These are phyloP conservation scores for Tetanocera ferruginea DNA, from an alignment of 2,888 invertebrate genomes.

Conservation along the genomic window DNA sequence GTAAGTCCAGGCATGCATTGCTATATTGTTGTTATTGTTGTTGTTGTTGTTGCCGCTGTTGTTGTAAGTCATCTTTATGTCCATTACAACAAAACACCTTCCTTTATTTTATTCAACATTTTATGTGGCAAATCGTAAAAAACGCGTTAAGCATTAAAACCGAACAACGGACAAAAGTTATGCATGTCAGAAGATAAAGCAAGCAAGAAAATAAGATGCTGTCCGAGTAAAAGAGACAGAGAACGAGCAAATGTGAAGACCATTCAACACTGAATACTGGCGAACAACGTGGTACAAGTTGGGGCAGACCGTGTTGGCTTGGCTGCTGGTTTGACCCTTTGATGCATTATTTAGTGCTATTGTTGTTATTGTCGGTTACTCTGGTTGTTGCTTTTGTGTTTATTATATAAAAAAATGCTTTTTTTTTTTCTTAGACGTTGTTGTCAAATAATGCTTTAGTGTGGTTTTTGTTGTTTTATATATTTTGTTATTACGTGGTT, in stretches of 20 bases:
- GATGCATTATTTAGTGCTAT: constrained; percentile 15
- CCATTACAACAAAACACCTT: constrained; percentile 18
- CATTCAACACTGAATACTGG: not conserved
- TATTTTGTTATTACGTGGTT: constrained; percentile 1
- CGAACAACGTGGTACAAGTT: not conserved
- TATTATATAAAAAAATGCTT: not conserved
- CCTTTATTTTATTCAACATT: constrained; percentile 18
- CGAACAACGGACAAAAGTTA: constrained; percentile 21
- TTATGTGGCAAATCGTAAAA: constrained; percentile 36
- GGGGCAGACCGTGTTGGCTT: not conserved
- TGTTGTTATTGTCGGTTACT: constrained; percentile 25
- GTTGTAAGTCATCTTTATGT: constrained; percentile 27
- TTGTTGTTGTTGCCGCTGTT: not conserved
- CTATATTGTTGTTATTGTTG: not conserved
- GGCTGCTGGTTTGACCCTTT: constrained; percentile 21
- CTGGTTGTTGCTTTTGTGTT: not conserved
- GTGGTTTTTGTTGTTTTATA: constrained; percentile 14
- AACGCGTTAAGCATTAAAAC: constrained; percentile 25
- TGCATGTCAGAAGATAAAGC: not conserved
- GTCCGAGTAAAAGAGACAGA: no score
- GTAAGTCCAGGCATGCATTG: not conserved
- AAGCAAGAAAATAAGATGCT: no score
- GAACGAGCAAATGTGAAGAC: no score
- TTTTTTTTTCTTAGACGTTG: not conserved
- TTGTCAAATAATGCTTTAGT: constrained; percentile 1